Evolutionary conservation across 2,113 vertebrate species (phyloP).

Genomic region (Lycaon pictus): DNA sequence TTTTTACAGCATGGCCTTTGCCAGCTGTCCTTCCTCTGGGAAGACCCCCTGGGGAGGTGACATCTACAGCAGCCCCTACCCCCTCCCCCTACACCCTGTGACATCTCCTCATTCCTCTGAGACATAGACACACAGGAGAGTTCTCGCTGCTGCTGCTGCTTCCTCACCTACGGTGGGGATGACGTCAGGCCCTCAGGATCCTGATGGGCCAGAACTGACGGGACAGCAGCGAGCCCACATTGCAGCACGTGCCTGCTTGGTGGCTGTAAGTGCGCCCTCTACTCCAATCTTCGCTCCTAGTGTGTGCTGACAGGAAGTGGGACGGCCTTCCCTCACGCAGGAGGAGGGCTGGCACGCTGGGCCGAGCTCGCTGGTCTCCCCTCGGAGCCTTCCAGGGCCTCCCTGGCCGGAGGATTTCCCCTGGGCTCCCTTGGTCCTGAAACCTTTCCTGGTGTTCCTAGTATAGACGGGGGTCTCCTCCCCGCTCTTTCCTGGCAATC

Average conservation of each 20-base stretch:
- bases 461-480: background rate
- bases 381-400: background rate
- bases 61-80: background rate
- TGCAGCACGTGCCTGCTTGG: background rate
- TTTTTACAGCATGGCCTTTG: background rate
- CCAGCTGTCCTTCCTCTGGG: background rate
- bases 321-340: accelerated
- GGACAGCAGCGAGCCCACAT: background rate
- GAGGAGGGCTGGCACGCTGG: background rate
- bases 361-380: background rate
- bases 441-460: background rate
- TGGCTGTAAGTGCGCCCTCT: background rate
- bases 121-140: background rate
- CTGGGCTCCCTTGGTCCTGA: background rate
- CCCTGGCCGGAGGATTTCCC: too few relatives aligned
- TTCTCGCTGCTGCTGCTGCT: background rate
- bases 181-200: background rate
- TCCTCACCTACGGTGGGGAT: background rate
- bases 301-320: background rate
- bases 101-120: background rate
- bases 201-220: background rate
- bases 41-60: background rate
- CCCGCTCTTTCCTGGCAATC: background rate
- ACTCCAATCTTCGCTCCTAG: too few relatives aligned
- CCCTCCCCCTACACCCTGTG: background rate